A percentile compares a stretch with the other conserved stretches of the same genome.
These are phyloP conservation scores for Bellardia pandia DNA, from an alignment of 2,888 invertebrate species.

Conservation along the genomic window DNA sequence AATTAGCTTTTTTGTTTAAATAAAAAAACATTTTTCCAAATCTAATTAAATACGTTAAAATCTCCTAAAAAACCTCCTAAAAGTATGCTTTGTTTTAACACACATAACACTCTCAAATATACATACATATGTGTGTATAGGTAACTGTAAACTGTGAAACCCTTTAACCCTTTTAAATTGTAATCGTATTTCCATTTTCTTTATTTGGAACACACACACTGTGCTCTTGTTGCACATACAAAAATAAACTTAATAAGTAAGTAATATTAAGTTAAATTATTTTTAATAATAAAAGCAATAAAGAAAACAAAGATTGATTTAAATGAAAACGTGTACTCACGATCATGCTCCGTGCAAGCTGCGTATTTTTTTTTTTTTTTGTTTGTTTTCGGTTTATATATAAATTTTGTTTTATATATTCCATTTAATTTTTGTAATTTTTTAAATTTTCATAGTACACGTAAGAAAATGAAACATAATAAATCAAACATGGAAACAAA, in stretches of 20 bases:
- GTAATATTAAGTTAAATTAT: constrained; percentile 30
- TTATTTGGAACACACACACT: not conserved
- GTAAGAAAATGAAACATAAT: constrained; percentile 65
- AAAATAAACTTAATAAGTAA: not conserved
- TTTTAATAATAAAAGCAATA: constrained; percentile 24
- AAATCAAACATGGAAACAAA: constrained; percentile 58
- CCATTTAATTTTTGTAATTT: constrained; percentile 48
- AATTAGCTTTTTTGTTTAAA: too few relatives aligned
- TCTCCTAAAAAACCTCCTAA: too few relatives aligned
- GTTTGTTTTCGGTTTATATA: constrained; percentile 43
- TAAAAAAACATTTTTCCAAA: too few relatives aligned
- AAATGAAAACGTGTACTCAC: constrained; percentile 88
- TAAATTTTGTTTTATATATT: constrained; percentile 72
- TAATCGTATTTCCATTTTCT: not conserved
- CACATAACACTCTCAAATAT: too few relatives aligned
- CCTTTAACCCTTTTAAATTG: not conserved
- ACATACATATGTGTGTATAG: too few relatives aligned
- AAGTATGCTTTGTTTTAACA: too few relatives aligned
- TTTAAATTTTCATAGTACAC: constrained; percentile 64
- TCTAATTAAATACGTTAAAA: too few relatives aligned
- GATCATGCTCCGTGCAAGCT: constrained; percentile 96
- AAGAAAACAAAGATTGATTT: constrained; percentile 65
- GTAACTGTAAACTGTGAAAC: constrained; percentile 34
- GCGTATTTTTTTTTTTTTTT: constrained; percentile 81
- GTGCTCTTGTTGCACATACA: not conserved